Conservation (phyloP, 1,140 invertebrate genomes). For the Drosophila guanche region DNA sequence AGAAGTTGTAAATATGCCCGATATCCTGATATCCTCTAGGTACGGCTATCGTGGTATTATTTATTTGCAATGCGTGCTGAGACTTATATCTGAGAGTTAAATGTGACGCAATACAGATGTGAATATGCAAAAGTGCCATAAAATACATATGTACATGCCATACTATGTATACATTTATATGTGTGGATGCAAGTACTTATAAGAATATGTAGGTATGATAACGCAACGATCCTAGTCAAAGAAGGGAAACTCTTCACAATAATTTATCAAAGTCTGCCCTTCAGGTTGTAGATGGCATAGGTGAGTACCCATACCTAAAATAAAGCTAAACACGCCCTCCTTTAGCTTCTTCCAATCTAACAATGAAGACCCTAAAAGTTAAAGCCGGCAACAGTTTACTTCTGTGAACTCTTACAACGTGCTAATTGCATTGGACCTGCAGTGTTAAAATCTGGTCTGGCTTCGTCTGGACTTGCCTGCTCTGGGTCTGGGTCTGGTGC, state of each 20-base stretch:
- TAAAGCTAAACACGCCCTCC: no score
- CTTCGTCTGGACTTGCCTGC: slow-evolving; percentile 1
- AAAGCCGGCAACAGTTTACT: background rate
- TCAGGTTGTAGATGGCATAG: slow-evolving; percentile 13
- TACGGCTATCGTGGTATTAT: slow-evolving; percentile 1
- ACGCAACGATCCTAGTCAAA: slow-evolving; percentile 51
- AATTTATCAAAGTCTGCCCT: slow-evolving; percentile 4
- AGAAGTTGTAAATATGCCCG: no score
- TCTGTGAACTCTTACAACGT: slow-evolving; percentile 12
- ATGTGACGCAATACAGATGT: slow-evolving; percentile 36
- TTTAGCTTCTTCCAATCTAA: no score
- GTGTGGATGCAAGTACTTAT: background rate
- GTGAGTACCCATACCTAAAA: slow-evolving; percentile 25
- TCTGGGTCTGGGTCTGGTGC: slow-evolving; percentile 6
- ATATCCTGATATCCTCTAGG: no score
- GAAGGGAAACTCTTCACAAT: slow-evolving; percentile 13
- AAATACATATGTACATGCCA: slow-evolving; percentile 2
- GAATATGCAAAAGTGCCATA: slow-evolving; percentile 45
- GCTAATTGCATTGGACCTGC: slow-evolving; percentile 4
- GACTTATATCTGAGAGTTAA: slow-evolving; percentile 10
- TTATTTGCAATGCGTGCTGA: no score
- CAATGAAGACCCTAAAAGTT: no score
- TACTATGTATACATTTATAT: slow-evolving; percentile 2
- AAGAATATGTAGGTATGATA: no score
- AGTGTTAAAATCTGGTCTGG: background rate